Evolutionary conservation across 2,797 vertebrate species (phyloP).

Genomic region (Psittacula echo): DNA sequence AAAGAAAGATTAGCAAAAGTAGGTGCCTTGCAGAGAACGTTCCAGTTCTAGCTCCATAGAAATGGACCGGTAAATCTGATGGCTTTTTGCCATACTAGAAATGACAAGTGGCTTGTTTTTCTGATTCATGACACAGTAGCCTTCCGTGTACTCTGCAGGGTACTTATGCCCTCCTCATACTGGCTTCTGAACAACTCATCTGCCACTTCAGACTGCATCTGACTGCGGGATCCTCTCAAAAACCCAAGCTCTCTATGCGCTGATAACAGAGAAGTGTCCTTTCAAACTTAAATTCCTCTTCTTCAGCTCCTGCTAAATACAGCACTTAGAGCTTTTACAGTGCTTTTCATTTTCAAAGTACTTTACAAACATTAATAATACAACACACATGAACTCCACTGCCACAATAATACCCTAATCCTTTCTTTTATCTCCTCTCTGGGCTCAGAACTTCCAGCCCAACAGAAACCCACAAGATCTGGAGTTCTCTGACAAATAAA

Average conservation of each 20-base stretch:
- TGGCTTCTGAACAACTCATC: constrained; percentile 15
- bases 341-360: constrained; percentile 56
- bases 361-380: constrained; percentile 67
- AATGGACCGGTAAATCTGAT: neutral
- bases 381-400: constrained; percentile 33
- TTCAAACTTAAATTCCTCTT: constrained; percentile 54
- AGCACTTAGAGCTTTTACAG: constrained; percentile 42
- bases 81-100: neutral
- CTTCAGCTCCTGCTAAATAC: constrained; percentile 35
- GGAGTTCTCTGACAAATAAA: constrained; percentile 27
- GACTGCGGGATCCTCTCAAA: neutral
- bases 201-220: constrained; percentile 29
- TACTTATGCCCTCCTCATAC: neutral
- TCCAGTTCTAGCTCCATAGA: neutral
- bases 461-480: neutral
- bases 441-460: constrained; percentile 12
- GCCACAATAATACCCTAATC: constrained; percentile 41
- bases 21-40: neutral
- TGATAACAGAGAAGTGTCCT: constrained; percentile 47
- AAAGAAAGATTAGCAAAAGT: neutral
- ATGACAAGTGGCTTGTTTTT: neutral
- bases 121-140: neutral
- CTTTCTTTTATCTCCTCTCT: constrained; percentile 33
- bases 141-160: neutral
- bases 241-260: neutral